Base-by-base conservation (phyloP, 2,113 vertebrate species). In the Amia ocellicauda region DNA sequence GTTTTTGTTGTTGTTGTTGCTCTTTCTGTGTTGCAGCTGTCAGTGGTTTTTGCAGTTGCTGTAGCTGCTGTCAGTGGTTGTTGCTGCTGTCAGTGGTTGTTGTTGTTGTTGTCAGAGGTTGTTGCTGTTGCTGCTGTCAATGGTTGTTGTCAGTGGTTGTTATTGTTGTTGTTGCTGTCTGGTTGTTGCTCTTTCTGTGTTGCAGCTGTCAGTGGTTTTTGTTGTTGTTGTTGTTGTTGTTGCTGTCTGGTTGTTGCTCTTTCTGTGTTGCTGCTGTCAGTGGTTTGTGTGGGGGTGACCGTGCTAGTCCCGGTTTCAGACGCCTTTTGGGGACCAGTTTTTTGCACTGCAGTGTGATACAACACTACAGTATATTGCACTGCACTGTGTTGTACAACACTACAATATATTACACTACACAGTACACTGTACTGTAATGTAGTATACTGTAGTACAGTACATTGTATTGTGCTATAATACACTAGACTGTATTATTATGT, bases 251-350 rank as follows among this genome's bases (percentile, higher is more conserved):
- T 27, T 50, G 1, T 72, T 27, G 14, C 51, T 58, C 3, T 53
- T 27, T 78, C 78, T 74, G 76, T 31, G 52, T 62, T 63, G 56
- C 65, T 40, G 57, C 77, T 80, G 68, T 80, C 79, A 73, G 31
- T 50, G 17, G n/a, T 50, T 7, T 50, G 22, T 50, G 11, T 11
- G 17, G 1, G n/a, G n/a, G n/a, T n/a, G n/a, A n/a, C n/a, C n/a
- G n/a, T n/a, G n/a, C n/a, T n/a, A n/a, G n/a, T n/a, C n/a, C n/a
- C n/a, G n/a, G n/a, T n/a, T n/a, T n/a, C n/a, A n/a, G n/a, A n/a
- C n/a, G n/a, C n/a, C n/a, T n/a, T n/a, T n/a, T n/a, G n/a, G n/a
- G n/a, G n/a, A n/a, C n/a, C n/a, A n/a, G n/a, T n/a, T n/a, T n/a
- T n/a, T n/a, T n/a, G n/a, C n/a, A n/a, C n/a, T n/a, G n/a, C n/a